These are phyloP conservation scores for Hyles vespertilio DNA, from an alignment of 1,140 invertebrate genomes.

Conservation along the genomic window DNA sequence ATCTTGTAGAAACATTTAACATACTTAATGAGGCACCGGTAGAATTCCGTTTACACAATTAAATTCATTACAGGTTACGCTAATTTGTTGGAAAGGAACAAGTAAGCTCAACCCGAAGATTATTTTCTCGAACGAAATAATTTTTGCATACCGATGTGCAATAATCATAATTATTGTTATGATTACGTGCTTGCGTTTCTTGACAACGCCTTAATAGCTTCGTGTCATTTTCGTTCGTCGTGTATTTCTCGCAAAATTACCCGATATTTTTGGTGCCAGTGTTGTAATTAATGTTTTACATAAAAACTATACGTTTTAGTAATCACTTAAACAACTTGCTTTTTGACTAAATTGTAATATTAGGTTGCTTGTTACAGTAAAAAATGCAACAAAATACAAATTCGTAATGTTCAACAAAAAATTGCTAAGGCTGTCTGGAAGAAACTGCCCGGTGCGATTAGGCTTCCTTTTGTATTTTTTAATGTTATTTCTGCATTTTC, in stretches of 20 bases:
- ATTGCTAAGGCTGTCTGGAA: too few relatives aligned
- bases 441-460: too few relatives aligned
- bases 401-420: too few relatives aligned
- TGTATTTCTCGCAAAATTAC: constrained; percentile 21
- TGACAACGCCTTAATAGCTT: constrained; percentile 16
- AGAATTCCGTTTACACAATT: constrained; percentile 36
- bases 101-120: constrained; percentile 33
- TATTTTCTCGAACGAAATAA: constrained; percentile 22
- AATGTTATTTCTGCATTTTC: too few relatives aligned
- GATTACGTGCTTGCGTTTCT: constrained; percentile 21
- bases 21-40: constrained; percentile 15
- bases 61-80: constrained; percentile 28
- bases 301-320: not conserved
- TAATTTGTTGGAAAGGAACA: constrained; percentile 35
- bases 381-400: too few relatives aligned
- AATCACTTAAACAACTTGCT: not conserved
- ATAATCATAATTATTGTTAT: constrained; percentile 34
- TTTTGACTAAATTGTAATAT: not conserved
- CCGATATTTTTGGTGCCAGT: constrained; percentile 5
- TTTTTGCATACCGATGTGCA: constrained; percentile 33
- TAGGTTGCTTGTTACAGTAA: too few relatives aligned
- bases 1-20: constrained; percentile 11
- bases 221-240: constrained; percentile 23
- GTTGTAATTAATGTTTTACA: constrained; percentile 3
- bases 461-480: too few relatives aligned